A percentile compares a stretch with the other conserved stretches of the same genome.
phyloP scores from a whole-genome alignment of 2,113 vertebrate species.

The Gasterosteus nipponicus region DNA sequence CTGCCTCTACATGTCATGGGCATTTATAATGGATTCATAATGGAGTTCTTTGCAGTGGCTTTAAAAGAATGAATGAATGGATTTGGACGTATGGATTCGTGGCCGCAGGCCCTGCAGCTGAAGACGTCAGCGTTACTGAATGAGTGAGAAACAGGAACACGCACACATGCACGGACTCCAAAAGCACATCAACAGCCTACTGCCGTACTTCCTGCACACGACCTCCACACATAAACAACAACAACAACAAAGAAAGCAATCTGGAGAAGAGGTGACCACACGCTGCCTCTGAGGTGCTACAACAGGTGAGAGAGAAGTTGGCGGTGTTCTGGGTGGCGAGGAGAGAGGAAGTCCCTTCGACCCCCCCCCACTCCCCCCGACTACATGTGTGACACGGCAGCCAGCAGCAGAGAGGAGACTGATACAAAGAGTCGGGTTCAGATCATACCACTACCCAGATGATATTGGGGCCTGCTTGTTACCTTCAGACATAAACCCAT shows the following conservation, averaged over 20 bases:
- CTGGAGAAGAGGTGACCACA: constrained; percentile 69
- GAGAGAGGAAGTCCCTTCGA: constrained; percentile 31
- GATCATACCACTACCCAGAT: constrained; percentile 94
- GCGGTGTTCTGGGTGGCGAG: constrained; percentile 68
- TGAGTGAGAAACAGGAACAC: constrained; percentile 29
- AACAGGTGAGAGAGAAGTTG: constrained; percentile 61
- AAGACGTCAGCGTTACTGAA: not conserved
- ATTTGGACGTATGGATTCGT: constrained; percentile 6
- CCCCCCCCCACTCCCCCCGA: constrained; percentile 13
- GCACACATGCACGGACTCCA: constrained; percentile 51
- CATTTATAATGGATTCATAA: too few relatives aligned
- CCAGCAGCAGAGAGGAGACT: constrained; percentile 88
- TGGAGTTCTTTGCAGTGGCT: not conserved
- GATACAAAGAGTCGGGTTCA: constrained; percentile 85
- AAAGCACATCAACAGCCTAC: not conserved
- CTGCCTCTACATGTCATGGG: too few relatives aligned
- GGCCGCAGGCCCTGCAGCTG: not conserved
- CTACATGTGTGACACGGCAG: constrained; percentile 77
- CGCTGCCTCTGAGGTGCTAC: constrained; percentile 53
- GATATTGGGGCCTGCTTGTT: constrained; percentile 95
- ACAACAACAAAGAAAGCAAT: constrained; percentile 40
- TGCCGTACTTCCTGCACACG: constrained; percentile 20
- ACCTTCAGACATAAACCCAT: constrained; percentile 98
- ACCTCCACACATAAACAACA: constrained; percentile 4
- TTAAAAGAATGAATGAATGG: not conserved